Evolutionary conservation across 2,888 invertebrate genomes (phyloP), one percentile per base, ranked within the genome.

Genomic region (Rhamnusium bicolor): DNA sequence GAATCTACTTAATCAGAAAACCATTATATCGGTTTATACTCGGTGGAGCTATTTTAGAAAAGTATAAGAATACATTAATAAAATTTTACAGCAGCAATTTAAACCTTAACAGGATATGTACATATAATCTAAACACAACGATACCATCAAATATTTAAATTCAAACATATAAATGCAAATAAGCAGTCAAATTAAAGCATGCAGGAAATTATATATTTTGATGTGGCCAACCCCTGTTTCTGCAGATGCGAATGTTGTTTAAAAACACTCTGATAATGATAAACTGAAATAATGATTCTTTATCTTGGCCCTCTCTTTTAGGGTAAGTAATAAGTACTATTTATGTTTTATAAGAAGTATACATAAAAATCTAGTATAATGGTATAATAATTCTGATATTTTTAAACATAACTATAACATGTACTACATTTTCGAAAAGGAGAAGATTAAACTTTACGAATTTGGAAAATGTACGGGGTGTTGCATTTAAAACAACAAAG

Each of bases 181-280:
- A 70, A 70, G 58, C 63, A 63, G 54, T 65, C 63, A 58, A 71
- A 71, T 71, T 71, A 71, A 71, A 71, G 53, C 62, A 71, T 47
- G 47, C 46, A 65, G 71, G 65, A 71, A 71, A 71, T 71, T 71
- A 71, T 71, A 65, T 71, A 71, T 71, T 71, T 71, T 58, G 65
- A 67, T 67, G 40, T 21, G 56, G 67, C 67, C 54, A 67, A 46
- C 56, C 54, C 53, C 14, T 67, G 61, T 67, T 29, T 67, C 67
- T 56, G 67, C 54, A 67, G 67, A 56, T 67, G 56, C 56, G 40
- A 67, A 49, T 63, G 24, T 40, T 21, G 12, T 29, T 58, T 65
- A 3, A 10, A 14, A 56, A 67, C 40, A 56, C 54, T 46, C 46
- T 27, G 53, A 56, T 56, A 56, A 40, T 16, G 67, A 67, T 67